Conservation (phyloP, 92 coral and sea anemone genomes). For the Palythoa grandis region DNA sequence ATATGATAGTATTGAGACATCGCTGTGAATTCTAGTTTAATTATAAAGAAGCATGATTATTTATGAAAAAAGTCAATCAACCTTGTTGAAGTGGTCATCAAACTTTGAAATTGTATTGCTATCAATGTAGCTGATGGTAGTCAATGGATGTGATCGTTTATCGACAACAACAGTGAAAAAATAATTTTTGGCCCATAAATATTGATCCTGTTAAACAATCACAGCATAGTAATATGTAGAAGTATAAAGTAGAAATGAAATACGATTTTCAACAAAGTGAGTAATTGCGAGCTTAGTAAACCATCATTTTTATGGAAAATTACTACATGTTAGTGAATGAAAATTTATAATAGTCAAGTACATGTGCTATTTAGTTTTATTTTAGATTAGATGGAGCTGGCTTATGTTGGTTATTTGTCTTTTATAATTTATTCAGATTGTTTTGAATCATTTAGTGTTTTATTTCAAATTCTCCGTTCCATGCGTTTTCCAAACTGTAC, state of each 20-base stretch:
- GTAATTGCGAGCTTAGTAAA: too few relatives aligned
- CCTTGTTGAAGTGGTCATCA: not conserved
- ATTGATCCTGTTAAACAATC: not conserved
- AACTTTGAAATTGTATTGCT: not conserved
- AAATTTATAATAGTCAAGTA: too few relatives aligned
- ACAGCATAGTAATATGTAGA: not conserved
- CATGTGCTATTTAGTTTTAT: too few relatives aligned
- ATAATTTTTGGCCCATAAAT: not conserved
- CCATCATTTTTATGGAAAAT: too few relatives aligned
- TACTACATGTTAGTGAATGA: too few relatives aligned
- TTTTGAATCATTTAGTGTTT: not conserved
- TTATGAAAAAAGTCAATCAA: slow-evolving; percentile 22
- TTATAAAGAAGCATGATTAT: not conserved
- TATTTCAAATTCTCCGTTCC: not conserved
- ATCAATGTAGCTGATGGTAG: slow-evolving; percentile 5
- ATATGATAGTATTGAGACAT: slow-evolving; percentile 88
- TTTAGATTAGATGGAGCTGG: too few relatives aligned
- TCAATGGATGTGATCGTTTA: not conserved
- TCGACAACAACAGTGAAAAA: not conserved
- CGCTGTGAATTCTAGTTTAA: slow-evolving; percentile 37
- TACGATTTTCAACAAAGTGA: too few relatives aligned
- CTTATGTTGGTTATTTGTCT: too few relatives aligned
- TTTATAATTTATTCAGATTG: too few relatives aligned
- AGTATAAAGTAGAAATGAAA: too few relatives aligned
- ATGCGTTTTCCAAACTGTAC: not conserved